Percentiles rank a stretch among this genome's conserved stretches.
These are phyloP conservation scores for Microhierax caerulescens DNA, from an alignment of 2,797 vertebrate species.

Conservation along the genomic window DNA sequence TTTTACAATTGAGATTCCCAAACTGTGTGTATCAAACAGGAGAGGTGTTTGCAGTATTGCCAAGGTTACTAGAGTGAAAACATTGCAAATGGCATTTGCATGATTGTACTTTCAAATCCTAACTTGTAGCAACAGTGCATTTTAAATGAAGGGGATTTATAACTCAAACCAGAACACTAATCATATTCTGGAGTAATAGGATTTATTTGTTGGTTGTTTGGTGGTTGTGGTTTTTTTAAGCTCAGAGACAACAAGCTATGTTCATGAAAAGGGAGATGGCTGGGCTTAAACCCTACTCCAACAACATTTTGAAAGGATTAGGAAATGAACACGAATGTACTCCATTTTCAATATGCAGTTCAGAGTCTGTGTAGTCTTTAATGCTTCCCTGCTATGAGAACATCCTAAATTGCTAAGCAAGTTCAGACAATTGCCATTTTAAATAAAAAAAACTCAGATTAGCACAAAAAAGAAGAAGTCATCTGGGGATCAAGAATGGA, in stretches of 20 bases:
- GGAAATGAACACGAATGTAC: neutral
- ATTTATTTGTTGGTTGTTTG: slow-evolving; percentile 65
- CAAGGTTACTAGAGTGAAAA: slow-evolving; percentile 71
- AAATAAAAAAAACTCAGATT: slow-evolving; percentile 34
- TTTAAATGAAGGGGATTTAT: slow-evolving; percentile 72
- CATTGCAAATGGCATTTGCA: slow-evolving; percentile 68
- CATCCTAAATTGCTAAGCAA: slow-evolving; percentile 34
- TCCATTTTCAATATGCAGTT: neutral
- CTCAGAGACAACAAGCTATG: slow-evolving; percentile 17
- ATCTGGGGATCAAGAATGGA: neutral
- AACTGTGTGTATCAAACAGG: slow-evolving; percentile 55
- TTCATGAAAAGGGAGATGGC: slow-evolving; percentile 15
- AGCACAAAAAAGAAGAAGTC: neutral
- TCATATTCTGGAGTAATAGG: slow-evolving; percentile 67
- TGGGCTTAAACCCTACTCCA: slow-evolving; percentile 25
- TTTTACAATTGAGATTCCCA: slow-evolving; percentile 38
- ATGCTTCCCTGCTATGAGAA: slow-evolving; percentile 10
- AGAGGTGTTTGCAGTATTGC: slow-evolving; percentile 67
- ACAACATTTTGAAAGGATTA: slow-evolving; percentile 51
- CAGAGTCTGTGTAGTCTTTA: neutral
- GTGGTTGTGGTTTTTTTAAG: slow-evolving; percentile 27
- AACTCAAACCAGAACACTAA: slow-evolving; percentile 67
- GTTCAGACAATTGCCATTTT: slow-evolving; percentile 52
- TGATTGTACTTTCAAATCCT: slow-evolving; percentile 70
- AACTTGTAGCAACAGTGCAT: slow-evolving; percentile 71